phyloP scores from a whole-genome alignment of 92 coral and sea anemone species.

The Blastomussa wellsi region DNA sequence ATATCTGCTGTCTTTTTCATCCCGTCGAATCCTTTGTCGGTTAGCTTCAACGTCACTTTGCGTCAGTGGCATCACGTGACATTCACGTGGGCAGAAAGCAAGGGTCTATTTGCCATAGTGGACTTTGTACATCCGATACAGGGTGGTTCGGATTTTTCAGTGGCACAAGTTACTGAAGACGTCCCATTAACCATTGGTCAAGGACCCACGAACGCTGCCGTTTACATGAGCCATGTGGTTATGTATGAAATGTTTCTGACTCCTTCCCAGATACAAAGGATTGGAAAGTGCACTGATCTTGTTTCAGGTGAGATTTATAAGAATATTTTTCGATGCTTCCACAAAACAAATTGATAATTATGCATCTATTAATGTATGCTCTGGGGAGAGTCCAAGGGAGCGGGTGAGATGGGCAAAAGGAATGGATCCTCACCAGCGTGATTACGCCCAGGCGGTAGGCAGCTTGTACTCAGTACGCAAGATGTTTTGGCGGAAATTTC shows the following conservation, averaged over 20 bases:
- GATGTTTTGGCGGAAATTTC: no score
- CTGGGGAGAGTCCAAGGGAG: no score
- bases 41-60: slow-evolving; percentile 13
- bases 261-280: slow-evolving; percentile 39
- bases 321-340: neutral
- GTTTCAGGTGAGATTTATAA: slow-evolving; percentile 32
- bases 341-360: neutral
- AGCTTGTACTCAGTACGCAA: no score
- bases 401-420: no score
- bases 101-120: slow-evolving; percentile 20
- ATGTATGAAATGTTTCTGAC: slow-evolving; percentile 47
- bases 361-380: neutral
- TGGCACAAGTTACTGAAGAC: neutral
- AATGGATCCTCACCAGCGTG: no score
- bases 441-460: no score
- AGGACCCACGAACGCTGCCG: neutral
- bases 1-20: slow-evolving; percentile 17
- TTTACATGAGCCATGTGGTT: slow-evolving; percentile 34
- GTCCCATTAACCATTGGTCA: slow-evolving; percentile 19
- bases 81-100: slow-evolving; percentile 36
- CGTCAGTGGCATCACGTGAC: slow-evolving; percentile 64
- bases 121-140: slow-evolving; percentile 13
- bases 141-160: neutral
- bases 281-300: slow-evolving; percentile 42
- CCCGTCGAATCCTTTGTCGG: neutral